These are phyloP conservation scores for Cistogaster globosa DNA, from an alignment of 2,888 invertebrate species.

Conservation along the genomic window DNA sequence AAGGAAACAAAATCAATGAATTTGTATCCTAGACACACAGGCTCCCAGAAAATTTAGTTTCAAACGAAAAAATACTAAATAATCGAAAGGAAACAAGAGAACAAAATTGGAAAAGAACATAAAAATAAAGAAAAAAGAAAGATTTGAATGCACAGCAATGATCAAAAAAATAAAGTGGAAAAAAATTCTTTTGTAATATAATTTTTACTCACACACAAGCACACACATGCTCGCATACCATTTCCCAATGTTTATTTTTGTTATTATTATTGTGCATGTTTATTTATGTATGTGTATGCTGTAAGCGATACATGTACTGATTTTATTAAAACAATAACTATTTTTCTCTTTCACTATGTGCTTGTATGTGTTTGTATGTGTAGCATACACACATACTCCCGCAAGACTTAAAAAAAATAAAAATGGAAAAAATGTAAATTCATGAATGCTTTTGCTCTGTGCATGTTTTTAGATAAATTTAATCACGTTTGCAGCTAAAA, in stretches of 20 bases:
- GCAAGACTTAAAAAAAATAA: neutral
- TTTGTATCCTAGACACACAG: conserved; percentile 17
- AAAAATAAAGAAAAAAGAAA: neutral
- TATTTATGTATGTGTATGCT: no score
- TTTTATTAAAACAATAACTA: neutral
- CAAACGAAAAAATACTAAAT: neutral
- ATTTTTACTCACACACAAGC: neutral
- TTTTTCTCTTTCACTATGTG: neutral
- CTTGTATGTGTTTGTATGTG: no score
- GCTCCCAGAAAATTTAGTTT: conserved; percentile 18
- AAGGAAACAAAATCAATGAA: conserved; percentile 13
- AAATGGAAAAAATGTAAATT: neutral
- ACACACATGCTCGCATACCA: neutral
- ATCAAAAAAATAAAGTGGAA: conserved; percentile 42
- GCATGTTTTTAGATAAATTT: neutral
- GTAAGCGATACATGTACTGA: conserved; percentile 2
- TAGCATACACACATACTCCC: neutral
- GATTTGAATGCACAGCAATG: neutral
- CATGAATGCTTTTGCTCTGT: neutral
- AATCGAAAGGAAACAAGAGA: conserved; percentile 3
- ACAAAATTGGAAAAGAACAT: neutral
- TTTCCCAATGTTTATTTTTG: neutral
- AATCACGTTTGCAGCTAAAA: neutral
- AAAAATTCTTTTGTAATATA: conserved; percentile 33
- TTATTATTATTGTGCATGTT: neutral